Evolutionary conservation across 1,140 invertebrate species (phyloP), one percentile per base, ranked within the genome.

Genomic region (Drosophila yakuba): DNA sequence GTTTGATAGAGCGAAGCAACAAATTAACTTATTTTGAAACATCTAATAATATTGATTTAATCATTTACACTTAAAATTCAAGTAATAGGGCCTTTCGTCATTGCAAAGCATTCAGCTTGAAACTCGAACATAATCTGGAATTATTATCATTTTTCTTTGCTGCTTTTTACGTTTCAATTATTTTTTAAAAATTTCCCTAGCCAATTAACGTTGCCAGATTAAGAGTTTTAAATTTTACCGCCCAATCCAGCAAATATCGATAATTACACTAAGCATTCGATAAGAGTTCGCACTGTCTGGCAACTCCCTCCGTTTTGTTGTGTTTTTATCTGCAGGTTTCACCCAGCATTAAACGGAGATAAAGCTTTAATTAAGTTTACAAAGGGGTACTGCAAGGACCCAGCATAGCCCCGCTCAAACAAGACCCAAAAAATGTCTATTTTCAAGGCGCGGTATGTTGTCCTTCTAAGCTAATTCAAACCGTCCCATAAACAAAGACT

Each of bases 351-450:
- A 58, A 11, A 59, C 10, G 4, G 32, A 8, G 14, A 35, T 17
- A 43, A 32, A 39, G 48, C 20, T 8, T 11, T 32, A 28, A 8
- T 20, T 20, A 23, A 12, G 25, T 4, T n/a, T n/a, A 38, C 6
- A 41, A 57, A 10, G 45, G 17, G 28, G 11, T 12, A 38, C 38
- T 61, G 51, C 50, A 77, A 86, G 81, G 60, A 67, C 50, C 23
- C 47, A 12, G 15, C 8, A 17, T n/a, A 43, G 6, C 57, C 8
- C 6, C 23, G 10, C 36, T 32, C 35, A 43, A 20, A 35, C 25
- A 17, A 10, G 68, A 17, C 17, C 28, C 14, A 4, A 32, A 79
- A 56, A 38, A 93, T 93, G 91, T 88, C 91, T 5, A 32, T 32
- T 10, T 32, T 32, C 32, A 32, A 32, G 32, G 32, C 32, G 32